Percentiles rank a stretch among this genome's conserved stretches.
phyloP scores from a whole-genome alignment of 2,888 invertebrate species.

The Urechis unicinctus region DNA sequence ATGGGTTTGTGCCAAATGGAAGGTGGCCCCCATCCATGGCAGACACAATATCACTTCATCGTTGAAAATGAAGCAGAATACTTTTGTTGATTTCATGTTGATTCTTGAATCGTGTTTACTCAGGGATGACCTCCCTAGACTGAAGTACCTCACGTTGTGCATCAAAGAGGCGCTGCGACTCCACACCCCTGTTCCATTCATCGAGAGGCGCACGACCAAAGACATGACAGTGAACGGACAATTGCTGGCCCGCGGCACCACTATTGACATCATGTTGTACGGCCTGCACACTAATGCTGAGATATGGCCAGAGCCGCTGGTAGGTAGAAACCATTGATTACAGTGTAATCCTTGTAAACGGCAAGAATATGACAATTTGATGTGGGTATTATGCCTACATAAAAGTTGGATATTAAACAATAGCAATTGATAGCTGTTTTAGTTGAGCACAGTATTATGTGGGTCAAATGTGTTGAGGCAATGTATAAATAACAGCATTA shows the following conservation, averaged over 20 bases:
- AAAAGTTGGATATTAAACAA: too few species aligned
- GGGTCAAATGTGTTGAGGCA: too few species aligned
- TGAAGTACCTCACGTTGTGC: conserved; percentile 34
- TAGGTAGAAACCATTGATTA: neutral
- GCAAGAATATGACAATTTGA: too few species aligned
- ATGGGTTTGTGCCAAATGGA: too few species aligned
- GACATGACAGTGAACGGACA: conserved; percentile 27
- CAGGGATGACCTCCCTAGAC: conserved; percentile 35
- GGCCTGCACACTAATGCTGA: conserved; percentile 30
- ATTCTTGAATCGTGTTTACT: neutral
- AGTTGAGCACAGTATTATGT: too few species aligned
- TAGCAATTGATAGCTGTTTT: too few species aligned
- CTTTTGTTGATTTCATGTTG: neutral
- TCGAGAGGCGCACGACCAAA: conserved; percentile 27
- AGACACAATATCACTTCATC: neutral
- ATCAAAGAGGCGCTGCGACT: conserved; percentile 35
- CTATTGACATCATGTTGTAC: conserved; percentile 28
- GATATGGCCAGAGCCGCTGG: conserved; percentile 28
- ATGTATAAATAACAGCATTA: too few species aligned
- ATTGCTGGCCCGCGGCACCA: conserved; percentile 24
- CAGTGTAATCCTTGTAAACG: too few species aligned
- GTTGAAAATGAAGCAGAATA: neutral
- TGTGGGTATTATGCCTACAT: too few species aligned
- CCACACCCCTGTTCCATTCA: conserved; percentile 32
- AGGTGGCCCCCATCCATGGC: neutral